phyloP scores from a whole-genome alignment of 2,113 vertebrate species.

The Sander vitreus region DNA sequence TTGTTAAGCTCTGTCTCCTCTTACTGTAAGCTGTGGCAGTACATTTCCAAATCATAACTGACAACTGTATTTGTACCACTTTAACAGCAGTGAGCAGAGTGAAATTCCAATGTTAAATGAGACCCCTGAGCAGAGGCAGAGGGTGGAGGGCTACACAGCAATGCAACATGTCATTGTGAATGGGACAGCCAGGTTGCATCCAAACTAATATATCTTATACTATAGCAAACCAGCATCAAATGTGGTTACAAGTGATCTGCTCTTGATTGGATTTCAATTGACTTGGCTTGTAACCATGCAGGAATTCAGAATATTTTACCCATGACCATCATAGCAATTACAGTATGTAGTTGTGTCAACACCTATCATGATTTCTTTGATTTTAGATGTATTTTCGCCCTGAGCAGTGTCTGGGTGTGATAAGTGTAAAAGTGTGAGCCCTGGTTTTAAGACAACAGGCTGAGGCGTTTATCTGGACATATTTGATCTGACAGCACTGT shows the following conservation, averaged over 20 bases:
- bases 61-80: slow-evolving; percentile 22
- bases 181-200: background rate
- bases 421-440: background rate
- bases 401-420: background rate
- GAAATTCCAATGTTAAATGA: slow-evolving; percentile 4
- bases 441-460: background rate
- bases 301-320: background rate
- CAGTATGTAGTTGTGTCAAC: background rate
- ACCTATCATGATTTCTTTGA: background rate
- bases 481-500: slow-evolving; percentile 29
- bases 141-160: background rate
- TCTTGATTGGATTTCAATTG: background rate
- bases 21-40: background rate
- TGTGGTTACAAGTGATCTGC: background rate
- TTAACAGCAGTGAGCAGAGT: background rate
- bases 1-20: slow-evolving; percentile 18
- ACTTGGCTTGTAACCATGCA: background rate
- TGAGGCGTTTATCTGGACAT: background rate
- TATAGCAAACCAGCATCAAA: background rate
- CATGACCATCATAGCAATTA: background rate
- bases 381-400: background rate
- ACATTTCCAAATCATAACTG: slow-evolving; percentile 34
- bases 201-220: background rate
- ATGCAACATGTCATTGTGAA: background rate
- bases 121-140: background rate